Conservation (phyloP, 2,113 vertebrate species). For the Mungos mungo region DNA sequence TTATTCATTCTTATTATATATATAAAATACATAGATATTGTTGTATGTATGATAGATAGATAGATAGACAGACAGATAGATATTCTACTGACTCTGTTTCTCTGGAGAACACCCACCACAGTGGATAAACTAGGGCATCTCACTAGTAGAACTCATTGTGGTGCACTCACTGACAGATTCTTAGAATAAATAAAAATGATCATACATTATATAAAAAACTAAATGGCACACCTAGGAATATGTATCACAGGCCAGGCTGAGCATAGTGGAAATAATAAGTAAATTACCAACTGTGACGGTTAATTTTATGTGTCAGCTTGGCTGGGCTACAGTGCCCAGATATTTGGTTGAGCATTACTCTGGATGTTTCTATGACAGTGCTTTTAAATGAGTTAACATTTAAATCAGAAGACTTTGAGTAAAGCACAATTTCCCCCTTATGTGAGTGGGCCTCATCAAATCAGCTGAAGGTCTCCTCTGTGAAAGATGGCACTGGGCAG, state of each 20-base stretch:
- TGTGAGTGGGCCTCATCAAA: not conserved
- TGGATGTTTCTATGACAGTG: not conserved
- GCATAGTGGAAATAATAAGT: not conserved
- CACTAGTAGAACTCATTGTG: not conserved
- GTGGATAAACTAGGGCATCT: not conserved
- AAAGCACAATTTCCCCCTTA: not conserved
- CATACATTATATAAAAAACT: not conserved
- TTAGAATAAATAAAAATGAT: not conserved
- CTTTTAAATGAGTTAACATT: not conserved
- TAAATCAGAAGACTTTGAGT: not conserved
- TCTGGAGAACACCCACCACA: not conserved
- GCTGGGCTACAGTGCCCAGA: not conserved
- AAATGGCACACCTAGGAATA: not conserved
- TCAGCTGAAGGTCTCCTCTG: not conserved
- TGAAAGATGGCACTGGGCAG: not conserved
- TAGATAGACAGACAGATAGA: not conserved
- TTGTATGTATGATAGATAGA: not conserved
- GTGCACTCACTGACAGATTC: not conserved
- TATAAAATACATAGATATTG: not conserved
- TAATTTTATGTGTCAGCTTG: not conserved
- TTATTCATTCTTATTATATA: not conserved
- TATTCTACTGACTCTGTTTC: not conserved
- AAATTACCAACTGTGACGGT: not conserved
- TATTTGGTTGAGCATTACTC: not conserved
- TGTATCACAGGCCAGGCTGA: not conserved